phyloP scores from a whole-genome alignment of 2,797 vertebrate genomes.

The Potorous gilbertii region DNA sequence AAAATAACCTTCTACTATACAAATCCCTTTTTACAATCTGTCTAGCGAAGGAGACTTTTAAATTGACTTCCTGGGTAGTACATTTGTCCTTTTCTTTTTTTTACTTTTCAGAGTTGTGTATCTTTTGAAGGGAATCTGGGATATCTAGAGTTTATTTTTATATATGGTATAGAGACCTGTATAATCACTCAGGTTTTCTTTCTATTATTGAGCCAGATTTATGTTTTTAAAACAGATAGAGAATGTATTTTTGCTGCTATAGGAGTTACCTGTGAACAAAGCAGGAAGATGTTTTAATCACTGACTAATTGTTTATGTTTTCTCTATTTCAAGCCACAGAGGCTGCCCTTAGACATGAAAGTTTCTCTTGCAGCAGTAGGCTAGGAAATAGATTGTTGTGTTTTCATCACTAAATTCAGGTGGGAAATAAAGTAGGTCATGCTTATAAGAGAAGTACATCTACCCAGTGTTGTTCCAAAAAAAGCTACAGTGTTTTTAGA shows the following conservation, averaged over 20 bases:
- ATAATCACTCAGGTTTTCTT: conserved; percentile 8
- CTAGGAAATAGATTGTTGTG: conserved; percentile 1
- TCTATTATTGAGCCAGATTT: conserved; percentile 42
- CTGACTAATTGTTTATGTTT: conserved; percentile 15
- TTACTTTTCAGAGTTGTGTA: conserved; percentile 32
- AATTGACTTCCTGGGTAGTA: conserved; percentile 41
- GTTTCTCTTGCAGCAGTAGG: conserved; percentile 21
- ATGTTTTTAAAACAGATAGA: not conserved
- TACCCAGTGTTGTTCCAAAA: conserved; percentile 8
- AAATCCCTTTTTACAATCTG: conserved; percentile 58
- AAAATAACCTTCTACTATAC: not conserved
- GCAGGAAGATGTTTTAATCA: conserved; percentile 12
- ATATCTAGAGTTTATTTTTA: conserved; percentile 31
- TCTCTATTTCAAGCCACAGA: not conserved
- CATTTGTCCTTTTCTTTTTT: conserved; percentile 45
- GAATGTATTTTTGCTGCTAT: not conserved
- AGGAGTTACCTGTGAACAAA: conserved; percentile 42
- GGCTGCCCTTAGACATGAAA: not conserved
- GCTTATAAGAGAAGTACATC: conserved; percentile 27
- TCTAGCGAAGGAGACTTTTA: conserved; percentile 38
- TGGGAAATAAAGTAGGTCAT: conserved; percentile 31
- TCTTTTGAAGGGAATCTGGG: conserved; percentile 2
- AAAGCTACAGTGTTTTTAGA: not conserved
- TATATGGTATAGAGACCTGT: conserved; percentile 9
- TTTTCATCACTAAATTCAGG: conserved; percentile 30